Percentiles rank a stretch among this genome's conserved stretches.
Conservation (phyloP, 2,113 vertebrate genomes). For the Suricata suricatta region DNA sequence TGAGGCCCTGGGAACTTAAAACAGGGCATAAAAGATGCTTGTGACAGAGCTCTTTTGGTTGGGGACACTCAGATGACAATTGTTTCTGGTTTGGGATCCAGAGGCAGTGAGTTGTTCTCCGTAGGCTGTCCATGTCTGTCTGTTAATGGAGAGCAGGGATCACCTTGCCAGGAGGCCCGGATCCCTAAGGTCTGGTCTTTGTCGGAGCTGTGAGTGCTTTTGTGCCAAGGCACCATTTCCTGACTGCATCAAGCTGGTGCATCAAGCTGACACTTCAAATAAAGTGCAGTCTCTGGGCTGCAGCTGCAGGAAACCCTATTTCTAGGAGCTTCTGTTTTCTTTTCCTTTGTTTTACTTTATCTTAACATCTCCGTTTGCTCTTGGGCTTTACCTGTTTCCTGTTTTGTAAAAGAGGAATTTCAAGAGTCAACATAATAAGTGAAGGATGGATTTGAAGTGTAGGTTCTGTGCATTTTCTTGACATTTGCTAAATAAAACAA, state of each 20-base stretch:
- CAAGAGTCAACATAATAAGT: background rate
- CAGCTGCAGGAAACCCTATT: background rate
- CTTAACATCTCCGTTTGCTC: background rate
- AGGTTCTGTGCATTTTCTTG: background rate
- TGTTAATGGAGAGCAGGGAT: background rate
- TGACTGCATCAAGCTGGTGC: background rate
- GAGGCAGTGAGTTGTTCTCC: background rate
- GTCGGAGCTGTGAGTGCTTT: background rate
- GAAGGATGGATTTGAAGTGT: background rate
- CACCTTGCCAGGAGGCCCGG: background rate
- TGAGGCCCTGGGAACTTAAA: background rate
- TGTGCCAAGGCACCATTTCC: background rate
- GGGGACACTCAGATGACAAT: background rate
- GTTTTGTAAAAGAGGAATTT: background rate
- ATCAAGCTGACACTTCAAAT: background rate
- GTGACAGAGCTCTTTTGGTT: background rate
- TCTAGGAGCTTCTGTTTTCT: background rate
- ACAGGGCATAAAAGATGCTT: fast-evolving
- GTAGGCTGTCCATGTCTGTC: background rate
- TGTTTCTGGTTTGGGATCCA: background rate
- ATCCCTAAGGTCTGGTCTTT: background rate
- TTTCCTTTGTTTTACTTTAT: background rate
- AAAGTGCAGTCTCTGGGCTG: background rate
- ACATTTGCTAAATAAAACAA: background rate
- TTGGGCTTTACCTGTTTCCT: background rate